These are phyloP conservation scores for Maniola jurtina DNA, from an alignment of 1,140 invertebrate species.

Conservation along the genomic window DNA sequence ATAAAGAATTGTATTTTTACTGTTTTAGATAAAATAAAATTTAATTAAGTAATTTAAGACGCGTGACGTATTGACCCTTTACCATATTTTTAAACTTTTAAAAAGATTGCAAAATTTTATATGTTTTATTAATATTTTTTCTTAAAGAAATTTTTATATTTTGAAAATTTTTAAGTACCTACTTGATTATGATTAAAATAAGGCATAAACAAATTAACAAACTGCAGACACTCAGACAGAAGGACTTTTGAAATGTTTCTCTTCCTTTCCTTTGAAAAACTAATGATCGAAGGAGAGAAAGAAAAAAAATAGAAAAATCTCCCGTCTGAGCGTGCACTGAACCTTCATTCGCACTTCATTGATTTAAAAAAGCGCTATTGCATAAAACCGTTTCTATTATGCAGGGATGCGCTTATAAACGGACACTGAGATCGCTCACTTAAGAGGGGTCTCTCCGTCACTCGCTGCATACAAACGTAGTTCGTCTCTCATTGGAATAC, in stretches of 20 bases:
- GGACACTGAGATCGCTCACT: conserved; percentile 40
- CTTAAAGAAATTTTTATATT: no score
- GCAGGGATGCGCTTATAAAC: conserved; percentile 38
- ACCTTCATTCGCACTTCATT: conserved; percentile 40
- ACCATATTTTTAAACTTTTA: no score
- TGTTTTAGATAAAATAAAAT: no score
- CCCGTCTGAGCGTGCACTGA: conserved; percentile 33
- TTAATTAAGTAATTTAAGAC: no score
- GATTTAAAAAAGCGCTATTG: conserved; percentile 46
- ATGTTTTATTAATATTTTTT: no score
- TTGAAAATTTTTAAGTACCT: neutral
- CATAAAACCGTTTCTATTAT: conserved; percentile 48
- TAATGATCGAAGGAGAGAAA: conserved; percentile 25
- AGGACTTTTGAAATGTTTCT: neutral
- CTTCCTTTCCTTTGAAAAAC: conserved; percentile 25
- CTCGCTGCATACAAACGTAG: no score
- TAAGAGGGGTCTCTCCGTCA: no score
- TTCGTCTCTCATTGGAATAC: no score
- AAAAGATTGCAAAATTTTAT: no score
- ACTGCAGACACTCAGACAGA: neutral
- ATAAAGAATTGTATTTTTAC: no score
- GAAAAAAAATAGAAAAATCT: conserved; percentile 17
- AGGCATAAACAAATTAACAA: neutral
- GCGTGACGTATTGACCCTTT: no score
- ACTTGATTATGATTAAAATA: neutral